A percentile compares a stretch with the other conserved stretches of the same genome.
Conservation (phyloP, 2,113 vertebrate species). For the Junco hyemalis region DNA sequence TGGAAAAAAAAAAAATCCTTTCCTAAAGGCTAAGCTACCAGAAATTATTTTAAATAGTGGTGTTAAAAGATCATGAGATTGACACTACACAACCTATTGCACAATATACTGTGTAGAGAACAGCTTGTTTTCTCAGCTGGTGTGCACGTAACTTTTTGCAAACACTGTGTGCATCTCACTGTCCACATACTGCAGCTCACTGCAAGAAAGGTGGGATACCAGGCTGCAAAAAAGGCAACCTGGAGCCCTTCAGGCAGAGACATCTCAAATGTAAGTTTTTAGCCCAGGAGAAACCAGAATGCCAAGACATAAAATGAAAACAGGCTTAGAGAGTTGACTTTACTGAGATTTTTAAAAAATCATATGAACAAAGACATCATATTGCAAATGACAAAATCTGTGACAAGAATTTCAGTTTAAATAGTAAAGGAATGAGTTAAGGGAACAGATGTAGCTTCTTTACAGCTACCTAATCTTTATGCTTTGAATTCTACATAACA, state of each 20-base stretch:
- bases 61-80: neutral
- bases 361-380: neutral
- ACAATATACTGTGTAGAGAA: neutral
- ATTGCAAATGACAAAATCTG: neutral
- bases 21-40: neutral
- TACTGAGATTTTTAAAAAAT: neutral
- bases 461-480: neutral
- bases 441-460: neutral
- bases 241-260: neutral
- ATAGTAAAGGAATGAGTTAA: neutral
- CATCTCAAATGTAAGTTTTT: neutral
- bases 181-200: neutral
- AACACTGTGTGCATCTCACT: neutral
- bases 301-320: neutral
- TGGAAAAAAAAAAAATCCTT: neutral
- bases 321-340: neutral
- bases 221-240: neutral
- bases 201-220: neutral
- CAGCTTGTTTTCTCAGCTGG: neutral
- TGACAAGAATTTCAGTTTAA: neutral
- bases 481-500: neutral
- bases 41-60: neutral
- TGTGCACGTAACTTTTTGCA: neutral
- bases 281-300: neutral
- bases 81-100: neutral